Conservation (phyloP, 2,113 vertebrate genomes). For the Pao palembangensis region DNA sequence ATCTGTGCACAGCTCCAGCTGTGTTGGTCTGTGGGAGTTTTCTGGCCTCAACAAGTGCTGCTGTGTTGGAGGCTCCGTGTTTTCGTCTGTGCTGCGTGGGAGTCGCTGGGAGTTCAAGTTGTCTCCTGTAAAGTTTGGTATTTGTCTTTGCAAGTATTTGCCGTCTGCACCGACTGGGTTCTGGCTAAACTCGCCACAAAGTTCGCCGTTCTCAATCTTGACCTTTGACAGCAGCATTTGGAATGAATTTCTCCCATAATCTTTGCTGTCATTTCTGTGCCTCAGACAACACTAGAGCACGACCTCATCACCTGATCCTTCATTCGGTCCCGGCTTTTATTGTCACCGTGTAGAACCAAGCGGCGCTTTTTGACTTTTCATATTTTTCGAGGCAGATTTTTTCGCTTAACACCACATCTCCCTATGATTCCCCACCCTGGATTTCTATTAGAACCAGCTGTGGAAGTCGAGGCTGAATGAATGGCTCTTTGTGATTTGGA, state of each 20-base stretch:
- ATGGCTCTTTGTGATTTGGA: constrained; percentile 79
- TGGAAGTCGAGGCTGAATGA: constrained; percentile 70
- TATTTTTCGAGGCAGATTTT: constrained; percentile 63
- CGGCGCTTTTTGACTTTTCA: constrained; percentile 46
- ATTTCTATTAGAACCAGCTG: constrained; percentile 80
- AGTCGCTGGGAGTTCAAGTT: constrained; percentile 47
- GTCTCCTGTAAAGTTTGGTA: constrained; percentile 45
- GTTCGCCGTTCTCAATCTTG: constrained; percentile 1
- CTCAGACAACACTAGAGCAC: background rate
- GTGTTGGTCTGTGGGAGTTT: constrained; percentile 52
- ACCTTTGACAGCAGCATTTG: background rate
- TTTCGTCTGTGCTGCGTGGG: constrained; percentile 49
- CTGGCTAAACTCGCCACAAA: constrained; percentile 2
- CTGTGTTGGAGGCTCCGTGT: constrained; percentile 31
- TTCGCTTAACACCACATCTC: constrained; percentile 33
- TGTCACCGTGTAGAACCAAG: constrained; percentile 11
- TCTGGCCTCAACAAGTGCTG: constrained; percentile 19
- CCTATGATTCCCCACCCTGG: constrained; percentile 47
- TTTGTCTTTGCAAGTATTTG: constrained; percentile 42
- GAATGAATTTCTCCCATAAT: constrained; percentile 1
- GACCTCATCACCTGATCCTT: background rate
- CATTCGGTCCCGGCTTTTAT: background rate
- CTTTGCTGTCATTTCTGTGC: constrained; percentile 3
- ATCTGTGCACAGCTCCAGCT: constrained; percentile 44
- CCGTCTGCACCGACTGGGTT: constrained; percentile 12